Conservation (phyloP, 2,888 invertebrate species). For the Stramonita haemastoma region DNA sequence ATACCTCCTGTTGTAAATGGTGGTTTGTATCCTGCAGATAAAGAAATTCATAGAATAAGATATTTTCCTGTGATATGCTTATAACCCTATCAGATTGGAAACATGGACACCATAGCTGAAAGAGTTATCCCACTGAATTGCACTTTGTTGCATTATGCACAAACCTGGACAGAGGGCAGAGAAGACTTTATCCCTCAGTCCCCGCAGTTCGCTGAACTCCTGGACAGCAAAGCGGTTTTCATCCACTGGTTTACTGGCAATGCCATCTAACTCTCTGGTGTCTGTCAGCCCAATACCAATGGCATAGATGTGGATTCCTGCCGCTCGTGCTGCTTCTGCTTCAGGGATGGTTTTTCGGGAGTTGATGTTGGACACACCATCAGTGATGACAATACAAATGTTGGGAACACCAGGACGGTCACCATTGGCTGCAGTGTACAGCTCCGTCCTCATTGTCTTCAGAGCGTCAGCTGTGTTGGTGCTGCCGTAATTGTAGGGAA, state of each 20-base stretch:
- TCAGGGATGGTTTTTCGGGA: slow-evolving; percentile 66
- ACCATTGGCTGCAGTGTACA: slow-evolving; percentile 64
- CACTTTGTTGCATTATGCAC: slow-evolving; percentile 24
- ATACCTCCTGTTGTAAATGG: neutral
- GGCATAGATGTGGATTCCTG: slow-evolving; percentile 55
- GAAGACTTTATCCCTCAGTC: slow-evolving; percentile 56
- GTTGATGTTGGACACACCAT: slow-evolving; percentile 72
- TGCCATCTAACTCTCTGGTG: slow-evolving; percentile 62
- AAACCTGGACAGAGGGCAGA: slow-evolving; percentile 55
- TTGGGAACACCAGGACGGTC: slow-evolving; percentile 66
- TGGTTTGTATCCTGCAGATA: slow-evolving; percentile 25
- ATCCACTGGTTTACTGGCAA: slow-evolving; percentile 58
- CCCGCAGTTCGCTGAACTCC: slow-evolving; percentile 56
- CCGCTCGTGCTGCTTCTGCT: slow-evolving; percentile 56
- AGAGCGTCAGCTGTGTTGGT: slow-evolving; percentile 73
- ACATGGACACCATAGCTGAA: neutral
- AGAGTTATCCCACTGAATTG: neutral
- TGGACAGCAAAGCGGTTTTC: slow-evolving; percentile 59
- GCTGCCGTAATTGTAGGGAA: slow-evolving; percentile 65
- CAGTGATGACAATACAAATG: slow-evolving; percentile 68
- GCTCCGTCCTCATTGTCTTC: slow-evolving; percentile 59
- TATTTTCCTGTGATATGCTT: neutral
- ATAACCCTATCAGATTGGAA: neutral
- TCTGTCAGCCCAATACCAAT: slow-evolving; percentile 62
- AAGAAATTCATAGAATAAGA: neutral